phyloP scores from a whole-genome alignment of 1,140 invertebrate species.

The Mesaphorura yosii region DNA sequence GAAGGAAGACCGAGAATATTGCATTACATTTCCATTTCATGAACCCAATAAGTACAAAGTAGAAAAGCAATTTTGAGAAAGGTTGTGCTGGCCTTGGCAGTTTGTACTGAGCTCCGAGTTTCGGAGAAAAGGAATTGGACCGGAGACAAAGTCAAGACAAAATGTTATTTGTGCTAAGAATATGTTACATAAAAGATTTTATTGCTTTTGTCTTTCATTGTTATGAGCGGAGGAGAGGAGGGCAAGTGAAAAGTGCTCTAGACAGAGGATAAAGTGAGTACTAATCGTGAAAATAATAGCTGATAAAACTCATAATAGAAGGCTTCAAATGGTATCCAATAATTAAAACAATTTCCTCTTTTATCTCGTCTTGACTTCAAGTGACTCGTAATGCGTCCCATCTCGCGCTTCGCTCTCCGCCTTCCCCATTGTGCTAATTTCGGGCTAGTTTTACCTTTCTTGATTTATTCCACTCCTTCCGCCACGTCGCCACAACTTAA shows the following conservation, averaged over 20 bases:
- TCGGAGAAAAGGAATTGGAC: too few species aligned
- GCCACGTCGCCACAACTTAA: background rate
- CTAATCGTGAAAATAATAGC: constrained; percentile 2
- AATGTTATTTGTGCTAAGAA: too few species aligned
- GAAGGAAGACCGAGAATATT: too few species aligned
- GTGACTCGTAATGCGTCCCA: too few species aligned
- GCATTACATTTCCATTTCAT: too few species aligned
- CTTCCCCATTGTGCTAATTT: background rate
- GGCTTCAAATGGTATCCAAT: background rate
- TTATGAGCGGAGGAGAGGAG: too few species aligned
- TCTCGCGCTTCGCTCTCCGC: background rate
- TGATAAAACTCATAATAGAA: constrained; percentile 1
- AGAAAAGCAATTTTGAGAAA: too few species aligned
- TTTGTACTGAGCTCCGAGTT: too few species aligned
- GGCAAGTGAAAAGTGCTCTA: background rate
- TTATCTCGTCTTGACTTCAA: background rate
- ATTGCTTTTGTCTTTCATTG: background rate
- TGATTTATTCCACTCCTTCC: background rate
- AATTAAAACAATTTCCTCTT: background rate
- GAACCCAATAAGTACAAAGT: too few species aligned
- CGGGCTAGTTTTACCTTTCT: background rate
- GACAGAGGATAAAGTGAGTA: background rate
- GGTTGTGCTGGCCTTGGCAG: too few species aligned
- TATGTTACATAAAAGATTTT: too few species aligned
- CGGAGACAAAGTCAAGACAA: too few species aligned